Conservation (phyloP, 2,888 invertebrate genomes). For the Tipula lateralis region DNA sequence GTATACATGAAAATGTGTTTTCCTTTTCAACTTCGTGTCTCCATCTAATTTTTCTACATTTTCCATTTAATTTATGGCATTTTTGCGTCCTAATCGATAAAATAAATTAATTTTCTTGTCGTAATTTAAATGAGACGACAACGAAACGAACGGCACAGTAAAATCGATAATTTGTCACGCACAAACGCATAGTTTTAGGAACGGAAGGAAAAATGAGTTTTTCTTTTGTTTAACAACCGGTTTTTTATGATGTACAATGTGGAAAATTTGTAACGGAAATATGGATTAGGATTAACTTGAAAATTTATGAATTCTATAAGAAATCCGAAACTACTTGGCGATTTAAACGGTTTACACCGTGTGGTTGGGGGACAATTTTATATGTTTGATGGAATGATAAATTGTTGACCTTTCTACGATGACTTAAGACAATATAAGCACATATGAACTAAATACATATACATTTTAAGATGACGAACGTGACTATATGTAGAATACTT, state of each 20-base stretch:
- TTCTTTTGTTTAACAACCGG: not conserved
- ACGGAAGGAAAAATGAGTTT: not conserved
- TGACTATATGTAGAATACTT: too few relatives aligned
- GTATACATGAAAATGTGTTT: not conserved
- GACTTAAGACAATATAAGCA: too few relatives aligned
- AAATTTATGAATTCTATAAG: not conserved
- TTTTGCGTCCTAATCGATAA: conserved; percentile 15
- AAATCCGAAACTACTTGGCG: too few relatives aligned
- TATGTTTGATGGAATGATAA: not conserved
- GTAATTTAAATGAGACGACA: not conserved
- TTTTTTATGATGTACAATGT: not conserved
- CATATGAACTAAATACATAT: too few relatives aligned
- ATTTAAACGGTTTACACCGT: too few relatives aligned
- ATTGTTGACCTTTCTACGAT: too few relatives aligned
- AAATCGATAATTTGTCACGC: conserved; percentile 19
- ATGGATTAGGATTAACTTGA: not conserved
- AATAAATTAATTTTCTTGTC: not conserved
- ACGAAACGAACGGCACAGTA: not conserved
- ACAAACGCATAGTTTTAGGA: not conserved
- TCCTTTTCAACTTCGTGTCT: not conserved
- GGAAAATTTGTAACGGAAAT: not conserved
- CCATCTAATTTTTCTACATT: not conserved
- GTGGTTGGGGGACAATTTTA: not conserved
- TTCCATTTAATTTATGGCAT: not conserved
- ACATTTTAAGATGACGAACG: too few relatives aligned